Conservation (phyloP, 2,113 vertebrate genomes). For the Notarius quadriscutis region DNA sequence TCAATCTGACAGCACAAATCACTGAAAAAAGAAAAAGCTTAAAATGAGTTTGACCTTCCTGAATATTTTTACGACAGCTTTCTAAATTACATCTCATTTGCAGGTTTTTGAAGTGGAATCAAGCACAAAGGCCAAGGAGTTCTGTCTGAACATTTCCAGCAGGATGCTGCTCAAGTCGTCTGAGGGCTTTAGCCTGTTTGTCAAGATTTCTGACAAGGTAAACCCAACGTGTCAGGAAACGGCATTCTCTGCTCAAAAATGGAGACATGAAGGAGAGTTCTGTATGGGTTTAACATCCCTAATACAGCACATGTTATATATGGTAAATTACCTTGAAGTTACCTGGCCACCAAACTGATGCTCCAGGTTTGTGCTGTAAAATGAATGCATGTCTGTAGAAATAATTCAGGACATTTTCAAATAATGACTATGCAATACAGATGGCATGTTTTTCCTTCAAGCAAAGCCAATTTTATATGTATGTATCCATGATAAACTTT, state of each 20-base stretch:
- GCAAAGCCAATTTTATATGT: neutral
- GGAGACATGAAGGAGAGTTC: neutral
- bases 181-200: constrained; percentile 96
- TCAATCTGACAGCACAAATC: neutral
- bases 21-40: neutral
- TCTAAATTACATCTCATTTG: neutral
- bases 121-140: constrained; percentile 96
- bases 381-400: neutral
- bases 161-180: constrained; percentile 89
- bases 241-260: neutral
- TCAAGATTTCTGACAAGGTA: constrained; percentile 99
- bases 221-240: neutral
- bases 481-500: neutral
- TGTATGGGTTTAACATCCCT: neutral
- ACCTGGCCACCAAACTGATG: neutral
- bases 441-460: neutral
- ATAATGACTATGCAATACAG: neutral
- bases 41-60: neutral
- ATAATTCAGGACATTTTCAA: neutral
- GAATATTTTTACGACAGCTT: neutral
- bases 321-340: neutral
- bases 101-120: constrained; percentile 98
- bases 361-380: neutral
- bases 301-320: neutral
- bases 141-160: constrained; percentile 91